phyloP scores from a whole-genome alignment of 2,888 invertebrate genomes.

The Lepidocyrtinus sp. region DNA sequence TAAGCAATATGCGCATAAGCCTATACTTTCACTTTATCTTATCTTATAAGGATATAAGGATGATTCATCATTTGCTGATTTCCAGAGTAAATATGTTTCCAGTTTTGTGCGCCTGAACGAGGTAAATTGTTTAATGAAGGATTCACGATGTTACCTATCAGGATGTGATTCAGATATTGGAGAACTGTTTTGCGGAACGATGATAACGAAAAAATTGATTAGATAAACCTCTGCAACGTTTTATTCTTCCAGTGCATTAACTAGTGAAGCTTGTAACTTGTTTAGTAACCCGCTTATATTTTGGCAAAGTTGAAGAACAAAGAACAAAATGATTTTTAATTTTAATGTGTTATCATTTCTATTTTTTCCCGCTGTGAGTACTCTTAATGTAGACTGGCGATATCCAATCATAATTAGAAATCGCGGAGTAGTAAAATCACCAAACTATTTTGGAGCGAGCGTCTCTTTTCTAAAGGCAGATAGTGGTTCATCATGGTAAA shows the following conservation, averaged over 20 bases:
- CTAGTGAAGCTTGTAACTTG: not conserved
- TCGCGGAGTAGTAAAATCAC: not conserved
- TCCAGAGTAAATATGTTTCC: too few species aligned
- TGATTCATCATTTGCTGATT: too few species aligned
- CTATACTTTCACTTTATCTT: too few species aligned
- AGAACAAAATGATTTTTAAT: not conserved
- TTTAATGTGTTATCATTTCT: not conserved
- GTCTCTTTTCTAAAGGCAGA: slow-evolving; percentile 36
- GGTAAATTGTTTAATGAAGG: too few species aligned
- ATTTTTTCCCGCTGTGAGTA: not conserved
- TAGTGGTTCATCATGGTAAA: not conserved
- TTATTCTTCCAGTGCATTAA: not conserved
- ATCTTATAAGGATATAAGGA: too few species aligned
- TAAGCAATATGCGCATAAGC: too few species aligned
- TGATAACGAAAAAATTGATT: not conserved
- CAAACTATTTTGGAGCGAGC: slow-evolving; percentile 43
- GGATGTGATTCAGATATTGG: too few species aligned
- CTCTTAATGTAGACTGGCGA: slow-evolving; percentile 9
- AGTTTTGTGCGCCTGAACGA: too few species aligned
- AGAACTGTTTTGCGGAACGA: too few species aligned
- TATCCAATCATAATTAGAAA: slow-evolving; percentile 33
- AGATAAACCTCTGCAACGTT: not conserved
- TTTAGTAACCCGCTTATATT: too few species aligned
- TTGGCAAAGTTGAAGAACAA: not conserved
- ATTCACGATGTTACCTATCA: too few species aligned